These are phyloP conservation scores for Pterocles burchelli DNA, from an alignment of 2,113 vertebrate species.

Conservation along the genomic window DNA sequence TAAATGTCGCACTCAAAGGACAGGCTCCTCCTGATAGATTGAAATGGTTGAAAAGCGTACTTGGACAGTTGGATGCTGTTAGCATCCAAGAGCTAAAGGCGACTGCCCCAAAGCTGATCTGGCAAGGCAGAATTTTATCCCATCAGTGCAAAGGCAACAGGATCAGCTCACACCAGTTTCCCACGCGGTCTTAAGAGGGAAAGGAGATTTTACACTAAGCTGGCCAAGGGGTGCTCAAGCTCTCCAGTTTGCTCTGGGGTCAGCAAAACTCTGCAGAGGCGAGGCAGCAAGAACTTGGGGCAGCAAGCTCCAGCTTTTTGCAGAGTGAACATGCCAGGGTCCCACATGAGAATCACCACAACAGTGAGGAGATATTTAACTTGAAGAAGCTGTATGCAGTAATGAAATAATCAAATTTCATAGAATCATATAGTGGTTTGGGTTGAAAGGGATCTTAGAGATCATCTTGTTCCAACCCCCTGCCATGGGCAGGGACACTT, in stretches of 20 bases:
- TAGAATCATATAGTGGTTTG: too few relatives aligned
- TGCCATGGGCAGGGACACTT: too few relatives aligned
- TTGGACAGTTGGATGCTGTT: neutral
- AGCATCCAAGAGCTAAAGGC: neutral
- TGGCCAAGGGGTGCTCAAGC: neutral
- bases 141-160: neutral
- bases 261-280: neutral
- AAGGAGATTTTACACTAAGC: neutral
- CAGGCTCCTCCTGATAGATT: neutral
- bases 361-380: neutral
- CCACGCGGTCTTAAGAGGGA: neutral
- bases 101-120: neutral
- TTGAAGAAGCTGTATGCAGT: neutral
- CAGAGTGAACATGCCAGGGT: neutral
- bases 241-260: neutral
- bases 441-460: too few relatives aligned
- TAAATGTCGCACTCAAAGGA: neutral
- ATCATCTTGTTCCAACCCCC: too few relatives aligned
- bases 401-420: neutral
- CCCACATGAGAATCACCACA: neutral
- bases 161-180: neutral
- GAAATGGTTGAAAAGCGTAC: neutral
- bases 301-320: neutral
- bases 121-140: neutral
- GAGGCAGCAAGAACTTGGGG: neutral